phyloP scores from a whole-genome alignment of 2,888 invertebrate genomes.

The Drosophila neutralis region DNA sequence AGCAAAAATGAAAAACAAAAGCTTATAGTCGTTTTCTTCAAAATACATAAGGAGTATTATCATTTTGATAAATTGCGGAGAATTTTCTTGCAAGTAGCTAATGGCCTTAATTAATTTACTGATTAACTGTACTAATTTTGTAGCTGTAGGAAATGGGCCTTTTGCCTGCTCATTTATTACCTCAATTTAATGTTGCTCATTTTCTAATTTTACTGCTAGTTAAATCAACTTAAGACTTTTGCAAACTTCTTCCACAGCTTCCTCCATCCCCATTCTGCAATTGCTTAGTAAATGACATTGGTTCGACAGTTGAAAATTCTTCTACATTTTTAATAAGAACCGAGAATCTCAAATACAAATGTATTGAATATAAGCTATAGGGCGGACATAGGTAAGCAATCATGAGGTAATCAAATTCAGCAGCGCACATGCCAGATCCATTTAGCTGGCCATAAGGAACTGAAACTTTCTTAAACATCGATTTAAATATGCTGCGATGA shows the following conservation, averaged over 20 bases:
- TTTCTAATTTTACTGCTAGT: slow-evolving; percentile 15
- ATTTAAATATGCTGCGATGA: slow-evolving; percentile 45
- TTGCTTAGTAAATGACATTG: slow-evolving; percentile 36
- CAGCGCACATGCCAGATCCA: neutral
- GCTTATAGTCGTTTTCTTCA: neutral
- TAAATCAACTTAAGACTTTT: slow-evolving; percentile 13
- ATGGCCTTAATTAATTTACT: slow-evolving; percentile 2
- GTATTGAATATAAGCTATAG: neutral
- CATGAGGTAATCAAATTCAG: slow-evolving; percentile 31
- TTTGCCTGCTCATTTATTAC: slow-evolving; percentile 33
- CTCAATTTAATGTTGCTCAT: slow-evolving; percentile 25
- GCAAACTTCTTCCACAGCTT: neutral
- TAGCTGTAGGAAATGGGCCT: neutral
- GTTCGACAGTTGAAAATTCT: slow-evolving; percentile 44
- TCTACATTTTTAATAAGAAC: slow-evolving; percentile 7
- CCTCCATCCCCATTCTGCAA: neutral
- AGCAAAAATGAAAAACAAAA: slow-evolving; percentile 12
- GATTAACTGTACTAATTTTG: neutral
- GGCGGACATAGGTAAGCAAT: neutral
- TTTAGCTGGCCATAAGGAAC: neutral
- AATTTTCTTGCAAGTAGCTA: neutral
- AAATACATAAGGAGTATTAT: neutral
- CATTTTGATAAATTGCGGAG: neutral
- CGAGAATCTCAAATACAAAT: slow-evolving; percentile 33
- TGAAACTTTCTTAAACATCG: slow-evolving; percentile 27